Evolutionary conservation across 2,113 vertebrate genomes (phyloP).

Genomic region (Dipodomys stephensi): DNA sequence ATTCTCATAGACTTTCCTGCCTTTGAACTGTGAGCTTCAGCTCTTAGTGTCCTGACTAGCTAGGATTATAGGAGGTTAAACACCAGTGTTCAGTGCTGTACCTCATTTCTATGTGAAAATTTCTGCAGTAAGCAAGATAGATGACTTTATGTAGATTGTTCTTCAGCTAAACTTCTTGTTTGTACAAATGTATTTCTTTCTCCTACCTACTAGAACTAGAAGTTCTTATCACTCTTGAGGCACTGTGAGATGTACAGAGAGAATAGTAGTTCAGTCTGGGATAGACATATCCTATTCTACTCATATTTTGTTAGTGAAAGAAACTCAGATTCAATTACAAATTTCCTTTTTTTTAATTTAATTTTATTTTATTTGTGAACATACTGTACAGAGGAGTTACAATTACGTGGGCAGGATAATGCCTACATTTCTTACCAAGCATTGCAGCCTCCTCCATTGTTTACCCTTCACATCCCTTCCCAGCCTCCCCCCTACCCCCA

Average conservation of each 20-base stretch:
- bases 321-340: not conserved
- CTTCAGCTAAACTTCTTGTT: not conserved
- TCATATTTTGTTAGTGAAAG: slow-evolving; percentile 11
- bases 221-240: not conserved
- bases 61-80: too few relatives aligned
- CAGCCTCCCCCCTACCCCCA: too few relatives aligned
- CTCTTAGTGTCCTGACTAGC: too few relatives aligned
- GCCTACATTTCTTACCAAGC: too few relatives aligned
- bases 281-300: not conserved
- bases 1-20: too few relatives aligned
- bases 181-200: slow-evolving; percentile 41
- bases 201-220: not conserved
- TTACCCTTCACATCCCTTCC: too few relatives aligned
- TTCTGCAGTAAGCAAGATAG: not conserved
- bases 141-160: slow-evolving; percentile 30
- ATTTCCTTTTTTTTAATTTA: too few relatives aligned
- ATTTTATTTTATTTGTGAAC: too few relatives aligned
- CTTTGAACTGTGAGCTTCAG: too few relatives aligned
- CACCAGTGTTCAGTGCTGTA: not conserved
- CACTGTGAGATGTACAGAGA: not conserved
- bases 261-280: not conserved
- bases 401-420: too few relatives aligned
- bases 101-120: slow-evolving; percentile 22
- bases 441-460: too few relatives aligned
- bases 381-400: too few relatives aligned